phyloP scores from a whole-genome alignment of 2,888 invertebrate genomes.

The Synanthedon tipuliformis region DNA sequence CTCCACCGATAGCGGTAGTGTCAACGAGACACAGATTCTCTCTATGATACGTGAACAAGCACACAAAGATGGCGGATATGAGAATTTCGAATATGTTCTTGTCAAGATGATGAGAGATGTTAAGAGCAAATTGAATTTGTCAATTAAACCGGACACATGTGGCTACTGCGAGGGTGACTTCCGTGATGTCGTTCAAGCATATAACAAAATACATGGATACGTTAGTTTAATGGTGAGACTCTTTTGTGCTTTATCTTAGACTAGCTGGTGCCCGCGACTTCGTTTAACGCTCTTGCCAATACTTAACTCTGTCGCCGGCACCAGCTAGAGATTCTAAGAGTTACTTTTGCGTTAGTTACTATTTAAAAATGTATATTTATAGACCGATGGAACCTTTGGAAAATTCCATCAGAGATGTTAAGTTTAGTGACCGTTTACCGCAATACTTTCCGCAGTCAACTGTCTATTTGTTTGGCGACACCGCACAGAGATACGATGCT shows the following conservation, averaged over 20 bases:
- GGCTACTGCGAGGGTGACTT: constrained; percentile 73
- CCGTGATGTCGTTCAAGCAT: constrained; percentile 71
- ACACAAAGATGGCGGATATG: constrained; percentile 23
- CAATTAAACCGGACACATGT: constrained; percentile 39
- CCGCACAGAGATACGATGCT: background rate
- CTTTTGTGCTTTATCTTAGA: background rate
- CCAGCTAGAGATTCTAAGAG: no score
- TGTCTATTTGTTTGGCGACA: background rate
- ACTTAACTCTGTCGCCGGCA: no score
- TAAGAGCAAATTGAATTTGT: constrained; percentile 35
- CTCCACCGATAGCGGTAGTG: constrained; percentile 27
- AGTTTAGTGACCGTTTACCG: background rate
- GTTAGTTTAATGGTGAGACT: constrained; percentile 79
- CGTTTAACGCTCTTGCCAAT: no score
- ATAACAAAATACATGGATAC: constrained; percentile 83
- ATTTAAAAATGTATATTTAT: no score
- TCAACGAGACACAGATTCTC: constrained; percentile 51
- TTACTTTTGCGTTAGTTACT: no score
- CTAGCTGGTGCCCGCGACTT: no score
- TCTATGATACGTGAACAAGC: constrained; percentile 47
- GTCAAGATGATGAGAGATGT: constrained; percentile 51
- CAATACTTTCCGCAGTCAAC: background rate
- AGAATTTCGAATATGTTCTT: constrained; percentile 40
- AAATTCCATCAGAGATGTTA: background rate
- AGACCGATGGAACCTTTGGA: background rate